A percentile compares a stretch with the other conserved stretches of the same genome.
phyloP scores from a whole-genome alignment of 1,140 invertebrate species.

The Diprion similis region DNA sequence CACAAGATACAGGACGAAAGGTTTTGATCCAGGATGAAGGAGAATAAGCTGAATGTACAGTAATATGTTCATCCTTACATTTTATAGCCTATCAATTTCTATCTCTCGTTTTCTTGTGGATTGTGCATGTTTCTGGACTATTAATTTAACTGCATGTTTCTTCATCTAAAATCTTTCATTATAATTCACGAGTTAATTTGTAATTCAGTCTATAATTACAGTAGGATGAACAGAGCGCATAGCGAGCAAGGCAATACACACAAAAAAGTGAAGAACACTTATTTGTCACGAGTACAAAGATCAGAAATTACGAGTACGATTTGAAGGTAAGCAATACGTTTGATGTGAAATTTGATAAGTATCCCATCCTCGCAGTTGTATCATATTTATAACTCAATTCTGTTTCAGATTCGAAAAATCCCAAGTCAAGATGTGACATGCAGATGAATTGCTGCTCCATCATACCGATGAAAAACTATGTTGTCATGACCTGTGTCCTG shows the following conservation, averaged over 20 bases:
- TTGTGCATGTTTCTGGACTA: neutral
- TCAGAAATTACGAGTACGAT: neutral
- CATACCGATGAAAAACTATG: neutral
- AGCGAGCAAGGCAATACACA: neutral
- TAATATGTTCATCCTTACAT: neutral
- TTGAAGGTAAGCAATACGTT: neutral
- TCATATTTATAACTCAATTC: neutral
- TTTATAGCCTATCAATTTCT: neutral
- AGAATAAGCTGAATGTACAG: constrained; percentile 1
- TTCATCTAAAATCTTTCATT: neutral
- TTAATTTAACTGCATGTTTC: neutral
- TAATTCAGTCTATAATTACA: neutral
- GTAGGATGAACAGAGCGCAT: neutral
- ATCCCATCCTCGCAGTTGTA: neutral
- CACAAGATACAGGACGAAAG: neutral
- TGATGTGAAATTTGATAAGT: neutral
- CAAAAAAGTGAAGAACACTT: neutral
- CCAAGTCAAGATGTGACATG: neutral
- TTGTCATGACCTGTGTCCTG: neutral
- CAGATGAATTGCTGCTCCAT: neutral
- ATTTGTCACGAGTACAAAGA: neutral
- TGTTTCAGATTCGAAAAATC: neutral
- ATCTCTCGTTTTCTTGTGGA: neutral
- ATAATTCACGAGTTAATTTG: neutral
- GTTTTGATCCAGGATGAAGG: neutral